phyloP scores from a whole-genome alignment of 2,113 vertebrate genomes.

The Sterrhoptilus dennistouni region DNA sequence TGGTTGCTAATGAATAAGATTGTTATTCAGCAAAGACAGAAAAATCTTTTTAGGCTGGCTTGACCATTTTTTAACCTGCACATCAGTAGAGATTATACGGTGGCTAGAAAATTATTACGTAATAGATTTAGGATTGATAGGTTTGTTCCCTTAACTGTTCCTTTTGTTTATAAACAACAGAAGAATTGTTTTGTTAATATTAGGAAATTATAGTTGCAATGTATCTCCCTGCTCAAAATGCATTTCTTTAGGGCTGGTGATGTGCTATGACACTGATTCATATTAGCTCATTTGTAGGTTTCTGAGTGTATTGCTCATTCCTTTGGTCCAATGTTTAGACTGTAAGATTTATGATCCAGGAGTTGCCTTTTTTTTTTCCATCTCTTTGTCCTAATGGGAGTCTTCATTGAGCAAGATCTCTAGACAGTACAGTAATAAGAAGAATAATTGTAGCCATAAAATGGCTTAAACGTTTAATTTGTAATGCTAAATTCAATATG shows the following conservation, averaged over 20 bases:
- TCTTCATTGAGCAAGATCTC: neutral
- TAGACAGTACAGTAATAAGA: neutral
- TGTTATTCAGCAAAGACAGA: neutral
- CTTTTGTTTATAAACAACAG: neutral
- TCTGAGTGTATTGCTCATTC: neutral
- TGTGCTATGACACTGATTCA: neutral
- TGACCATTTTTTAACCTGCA: neutral
- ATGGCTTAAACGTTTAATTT: neutral
- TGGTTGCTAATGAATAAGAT: neutral
- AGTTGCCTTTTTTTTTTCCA: neutral
- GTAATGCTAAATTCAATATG: neutral
- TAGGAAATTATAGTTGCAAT: neutral
- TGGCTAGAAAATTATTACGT: neutral
- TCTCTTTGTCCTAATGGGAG: neutral
- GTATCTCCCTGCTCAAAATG: neutral
- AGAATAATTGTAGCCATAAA: neutral
- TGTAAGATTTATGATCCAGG: neutral
- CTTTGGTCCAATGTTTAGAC: neutral
- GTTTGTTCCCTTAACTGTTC: neutral
- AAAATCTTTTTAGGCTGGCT: neutral
- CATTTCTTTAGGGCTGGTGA: neutral
- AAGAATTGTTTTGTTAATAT: neutral
- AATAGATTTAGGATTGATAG: neutral
- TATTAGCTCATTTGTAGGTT: neutral
- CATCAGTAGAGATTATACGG: neutral